Percentiles rank a stretch among this genome's conserved stretches.
These are phyloP conservation scores for Arctocebus calabarensis DNA, from an alignment of 2,797 vertebrate species.

Conservation along the genomic window DNA sequence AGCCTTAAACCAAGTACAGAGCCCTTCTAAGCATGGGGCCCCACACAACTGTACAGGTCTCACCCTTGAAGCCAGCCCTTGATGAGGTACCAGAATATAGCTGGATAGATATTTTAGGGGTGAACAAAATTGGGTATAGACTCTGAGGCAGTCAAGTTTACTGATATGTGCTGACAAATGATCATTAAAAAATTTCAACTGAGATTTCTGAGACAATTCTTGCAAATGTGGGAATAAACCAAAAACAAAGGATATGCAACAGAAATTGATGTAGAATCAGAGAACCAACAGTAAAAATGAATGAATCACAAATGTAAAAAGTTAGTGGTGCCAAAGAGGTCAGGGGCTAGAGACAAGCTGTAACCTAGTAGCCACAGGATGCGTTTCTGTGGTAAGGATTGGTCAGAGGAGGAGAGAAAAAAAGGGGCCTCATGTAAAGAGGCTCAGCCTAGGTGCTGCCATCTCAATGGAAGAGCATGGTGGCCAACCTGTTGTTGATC, in stretches of 20 bases:
- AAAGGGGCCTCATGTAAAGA: not conserved
- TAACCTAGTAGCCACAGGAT: not conserved
- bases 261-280: not conserved
- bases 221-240: not conserved
- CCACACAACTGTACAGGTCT: not conserved
- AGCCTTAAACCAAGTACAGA: not conserved
- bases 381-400: not conserved
- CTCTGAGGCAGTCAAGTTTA: constrained; percentile 27
- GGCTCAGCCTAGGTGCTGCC: not conserved
- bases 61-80: not conserved
- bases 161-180: constrained; percentile 36
- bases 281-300: not conserved
- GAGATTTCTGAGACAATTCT: constrained; percentile 30
- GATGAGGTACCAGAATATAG: not conserved
- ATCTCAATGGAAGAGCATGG: not conserved
- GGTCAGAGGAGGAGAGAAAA: not conserved
- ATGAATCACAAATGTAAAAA: not conserved
- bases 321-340: not conserved
- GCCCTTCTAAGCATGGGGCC: not conserved
- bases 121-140: not conserved
- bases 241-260: not conserved
- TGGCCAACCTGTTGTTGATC: not conserved
- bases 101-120: not conserved
- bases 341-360: not conserved
- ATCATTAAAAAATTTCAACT: constrained; percentile 19